phyloP scores from a whole-genome alignment of 2,888 invertebrate genomes.

The Ischnus inquisitorius region DNA sequence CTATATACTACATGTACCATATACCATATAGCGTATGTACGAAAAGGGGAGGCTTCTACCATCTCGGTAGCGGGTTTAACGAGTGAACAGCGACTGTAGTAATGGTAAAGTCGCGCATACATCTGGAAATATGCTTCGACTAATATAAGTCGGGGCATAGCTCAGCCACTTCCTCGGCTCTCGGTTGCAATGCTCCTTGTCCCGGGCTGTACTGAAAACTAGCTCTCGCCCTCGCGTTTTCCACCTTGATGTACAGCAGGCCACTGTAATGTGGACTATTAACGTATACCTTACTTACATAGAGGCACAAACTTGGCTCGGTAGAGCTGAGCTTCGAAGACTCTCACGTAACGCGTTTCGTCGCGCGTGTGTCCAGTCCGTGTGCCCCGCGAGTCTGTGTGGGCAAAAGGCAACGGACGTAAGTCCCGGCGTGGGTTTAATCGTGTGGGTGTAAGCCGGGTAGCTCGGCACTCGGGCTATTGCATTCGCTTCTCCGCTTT shows the following conservation, averaged over 20 bases:
- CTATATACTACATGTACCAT: background rate
- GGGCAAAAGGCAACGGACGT: slow-evolving; percentile 14
- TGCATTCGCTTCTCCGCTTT: slow-evolving; percentile 10
- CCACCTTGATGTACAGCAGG: slow-evolving; percentile 16
- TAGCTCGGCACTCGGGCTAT: slow-evolving; percentile 32
- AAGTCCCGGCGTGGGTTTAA: slow-evolving; percentile 49
- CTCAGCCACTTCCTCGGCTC: background rate
- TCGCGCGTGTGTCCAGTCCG: background rate
- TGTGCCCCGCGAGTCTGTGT: background rate
- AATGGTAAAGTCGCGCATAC: background rate
- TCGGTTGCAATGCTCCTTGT: background rate
- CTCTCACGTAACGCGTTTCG: slow-evolving; percentile 28
- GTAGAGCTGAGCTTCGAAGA: slow-evolving; percentile 31
- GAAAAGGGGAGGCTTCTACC: slow-evolving; percentile 17
- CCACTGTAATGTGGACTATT: slow-evolving; percentile 32
- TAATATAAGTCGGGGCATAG: slow-evolving; percentile 33
- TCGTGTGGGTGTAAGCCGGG: slow-evolving; percentile 57
- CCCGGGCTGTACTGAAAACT: background rate
- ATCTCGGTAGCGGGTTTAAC: slow-evolving; percentile 33
- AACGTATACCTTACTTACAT: slow-evolving; percentile 31
- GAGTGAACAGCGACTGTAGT: background rate
- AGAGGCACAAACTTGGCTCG: slow-evolving; percentile 32
- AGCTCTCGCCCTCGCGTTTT: slow-evolving; percentile 30
- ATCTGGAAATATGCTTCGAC: slow-evolving; percentile 19
- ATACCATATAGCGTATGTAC: background rate